Evolutionary conservation across 2,797 vertebrate species (phyloP).

Genomic region (Eidolon dupreanum): DNA sequence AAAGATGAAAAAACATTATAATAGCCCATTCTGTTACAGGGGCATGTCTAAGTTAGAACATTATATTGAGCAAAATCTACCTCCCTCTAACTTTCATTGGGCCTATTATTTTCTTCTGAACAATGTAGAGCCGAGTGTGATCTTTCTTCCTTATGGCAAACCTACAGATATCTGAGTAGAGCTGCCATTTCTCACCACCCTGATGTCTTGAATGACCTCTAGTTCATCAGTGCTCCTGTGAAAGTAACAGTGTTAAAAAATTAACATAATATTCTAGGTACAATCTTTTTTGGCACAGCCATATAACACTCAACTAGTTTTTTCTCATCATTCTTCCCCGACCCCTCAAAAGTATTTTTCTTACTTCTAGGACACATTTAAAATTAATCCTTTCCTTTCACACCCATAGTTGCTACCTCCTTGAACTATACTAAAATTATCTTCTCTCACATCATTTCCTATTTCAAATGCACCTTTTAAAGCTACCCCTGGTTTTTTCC

Average conservation of each 20-base stretch:
- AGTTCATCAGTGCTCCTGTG: not conserved
- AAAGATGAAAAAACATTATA: not conserved
- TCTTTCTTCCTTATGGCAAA: not conserved
- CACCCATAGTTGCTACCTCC: constrained; percentile 69
- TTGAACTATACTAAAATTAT: constrained; percentile 72
- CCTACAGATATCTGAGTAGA: not conserved
- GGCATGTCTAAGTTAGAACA: not conserved
- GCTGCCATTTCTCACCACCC: not conserved
- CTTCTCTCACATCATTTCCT: constrained; percentile 70
- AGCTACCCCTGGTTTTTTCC: constrained; percentile 33
- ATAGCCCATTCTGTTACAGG: not conserved
- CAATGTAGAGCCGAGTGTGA: not conserved
- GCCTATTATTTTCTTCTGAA: not conserved
- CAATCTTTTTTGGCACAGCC: not conserved
- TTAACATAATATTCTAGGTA: not conserved
- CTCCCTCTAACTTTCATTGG: not conserved
- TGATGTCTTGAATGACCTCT: not conserved
- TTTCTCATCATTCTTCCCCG: constrained; percentile 5
- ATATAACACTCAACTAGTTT: not conserved
- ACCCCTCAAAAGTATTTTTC: constrained; percentile 28
- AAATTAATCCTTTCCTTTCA: constrained; percentile 76
- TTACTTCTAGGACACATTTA: constrained; percentile 72
- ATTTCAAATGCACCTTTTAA: constrained; percentile 61
- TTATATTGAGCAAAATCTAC: not conserved
- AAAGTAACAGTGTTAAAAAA: not conserved